Evolutionary conservation across 2,888 invertebrate genomes (phyloP).

Genomic region (Ametastegia equiseti): DNA sequence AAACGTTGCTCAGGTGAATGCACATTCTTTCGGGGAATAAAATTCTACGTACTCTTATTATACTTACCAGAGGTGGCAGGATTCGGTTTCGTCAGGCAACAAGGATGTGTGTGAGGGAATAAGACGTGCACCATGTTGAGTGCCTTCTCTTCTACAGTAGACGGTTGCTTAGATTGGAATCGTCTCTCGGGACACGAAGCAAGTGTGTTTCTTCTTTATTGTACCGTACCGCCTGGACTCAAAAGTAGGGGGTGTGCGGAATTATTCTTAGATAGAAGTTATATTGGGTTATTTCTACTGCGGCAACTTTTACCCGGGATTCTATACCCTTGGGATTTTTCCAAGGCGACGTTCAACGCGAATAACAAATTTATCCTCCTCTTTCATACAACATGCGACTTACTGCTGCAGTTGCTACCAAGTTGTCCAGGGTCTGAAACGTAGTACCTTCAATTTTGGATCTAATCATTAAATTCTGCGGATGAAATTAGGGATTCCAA

Average conservation of each 20-base stretch:
- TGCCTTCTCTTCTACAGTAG: slow-evolving; percentile 20
- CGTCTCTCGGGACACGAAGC: slow-evolving; percentile 26
- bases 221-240: slow-evolving; percentile 1
- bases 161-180: slow-evolving; percentile 44
- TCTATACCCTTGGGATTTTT: slow-evolving; percentile 54
- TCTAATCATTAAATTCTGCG: too few relatives aligned
- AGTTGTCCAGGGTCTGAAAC: too few relatives aligned
- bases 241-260: slow-evolving; percentile 26
- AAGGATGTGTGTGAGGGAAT: neutral
- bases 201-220: slow-evolving; percentile 34
- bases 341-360: slow-evolving; percentile 2
- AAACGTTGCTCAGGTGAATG: slow-evolving; percentile 85
- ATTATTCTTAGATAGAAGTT: slow-evolving; percentile 47
- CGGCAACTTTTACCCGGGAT: slow-evolving; percentile 48
- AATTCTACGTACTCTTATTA: too few relatives aligned
- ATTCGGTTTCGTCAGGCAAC: neutral
- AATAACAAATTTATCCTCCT: slow-evolving; percentile 15
- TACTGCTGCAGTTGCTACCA: neutral
- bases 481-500: too few relatives aligned
- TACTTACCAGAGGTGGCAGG: too few relatives aligned
- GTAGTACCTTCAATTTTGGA: too few relatives aligned
- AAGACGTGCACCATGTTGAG: slow-evolving; percentile 16
- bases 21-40: neutral
- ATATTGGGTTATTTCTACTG: slow-evolving; percentile 43
- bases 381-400: neutral